These are phyloP conservation scores for Thamnaconus septentrionalis DNA, from an alignment of 2,113 vertebrate species.

Conservation along the genomic window DNA sequence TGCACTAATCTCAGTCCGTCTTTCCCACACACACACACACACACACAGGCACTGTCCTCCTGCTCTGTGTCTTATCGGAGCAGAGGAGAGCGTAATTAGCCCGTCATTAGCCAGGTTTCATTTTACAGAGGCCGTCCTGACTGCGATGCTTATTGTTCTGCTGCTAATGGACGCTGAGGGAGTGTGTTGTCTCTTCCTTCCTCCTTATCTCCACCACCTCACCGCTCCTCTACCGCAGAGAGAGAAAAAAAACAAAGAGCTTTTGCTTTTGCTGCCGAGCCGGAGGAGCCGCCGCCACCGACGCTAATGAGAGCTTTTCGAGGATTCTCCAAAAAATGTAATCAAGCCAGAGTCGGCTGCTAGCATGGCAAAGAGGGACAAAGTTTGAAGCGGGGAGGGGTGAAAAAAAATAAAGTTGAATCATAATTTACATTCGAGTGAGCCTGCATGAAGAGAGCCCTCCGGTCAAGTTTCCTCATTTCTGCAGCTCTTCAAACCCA, in stretches of 20 bases:
- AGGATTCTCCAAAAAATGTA: conserved; percentile 42
- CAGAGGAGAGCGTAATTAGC: conserved; percentile 56
- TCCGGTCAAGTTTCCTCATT: conserved; percentile 42
- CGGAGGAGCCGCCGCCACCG: conserved; percentile 23
- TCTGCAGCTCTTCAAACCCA: conserved; percentile 54
- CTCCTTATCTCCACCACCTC: conserved; percentile 38
- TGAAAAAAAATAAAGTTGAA: conserved; percentile 26
- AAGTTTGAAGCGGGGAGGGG: conserved; percentile 22
- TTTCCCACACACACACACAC: neutral
- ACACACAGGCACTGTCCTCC: neutral
- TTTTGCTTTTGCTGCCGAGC: neutral
- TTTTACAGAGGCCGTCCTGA: conserved; percentile 55
- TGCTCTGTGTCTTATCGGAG: conserved; percentile 29
- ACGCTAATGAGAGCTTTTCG: conserved; percentile 50
- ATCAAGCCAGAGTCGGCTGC: conserved; percentile 38
- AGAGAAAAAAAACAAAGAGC: conserved; percentile 18
- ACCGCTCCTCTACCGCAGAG: conserved; percentile 21
- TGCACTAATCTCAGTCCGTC: neutral
- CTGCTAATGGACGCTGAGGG: conserved; percentile 53
- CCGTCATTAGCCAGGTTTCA: conserved; percentile 61
- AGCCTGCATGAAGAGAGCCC: conserved; percentile 29
- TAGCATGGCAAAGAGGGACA: conserved; percentile 10
- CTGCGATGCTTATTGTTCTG: conserved; percentile 25
- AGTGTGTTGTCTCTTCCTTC: conserved; percentile 37
- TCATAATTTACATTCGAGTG: conserved; percentile 30